A percentile compares a stretch with the other conserved stretches of the same genome.
phyloP scores from a whole-genome alignment of 2,113 vertebrate genomes.

The Polypterus bichir region DNA sequence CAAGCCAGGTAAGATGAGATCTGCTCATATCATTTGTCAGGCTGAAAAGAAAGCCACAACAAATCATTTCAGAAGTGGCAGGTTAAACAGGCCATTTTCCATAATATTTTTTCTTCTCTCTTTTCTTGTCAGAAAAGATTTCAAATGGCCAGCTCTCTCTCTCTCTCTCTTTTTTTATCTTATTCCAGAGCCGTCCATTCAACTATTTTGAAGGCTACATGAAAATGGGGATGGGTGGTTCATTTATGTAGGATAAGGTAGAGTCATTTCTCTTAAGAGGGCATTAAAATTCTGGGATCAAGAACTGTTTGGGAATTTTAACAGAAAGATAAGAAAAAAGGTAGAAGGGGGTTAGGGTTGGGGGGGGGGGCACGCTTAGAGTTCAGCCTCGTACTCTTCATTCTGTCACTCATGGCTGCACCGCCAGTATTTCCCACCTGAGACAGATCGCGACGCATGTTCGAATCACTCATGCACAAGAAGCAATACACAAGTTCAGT shows the following conservation, averaged over 20 bases:
- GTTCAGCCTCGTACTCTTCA: conserved; percentile 40
- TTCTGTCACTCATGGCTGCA: conserved; percentile 70
- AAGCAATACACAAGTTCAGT: conserved; percentile 88
- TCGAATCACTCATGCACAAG: conserved; percentile 79
- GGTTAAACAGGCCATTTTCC: no score
- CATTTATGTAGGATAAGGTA: conserved; percentile 30
- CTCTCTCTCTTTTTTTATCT: no score
- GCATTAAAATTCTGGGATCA: conserved; percentile 35
- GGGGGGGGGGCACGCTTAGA: conserved; percentile 45
- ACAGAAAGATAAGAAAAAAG: conserved; percentile 34
- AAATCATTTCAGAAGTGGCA: no score
- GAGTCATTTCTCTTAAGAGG: conserved; percentile 37
- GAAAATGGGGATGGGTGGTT: background rate
- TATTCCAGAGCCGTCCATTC: no score
- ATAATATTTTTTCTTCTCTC: no score
- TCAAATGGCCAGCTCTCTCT: no score
- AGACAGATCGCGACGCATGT: conserved; percentile 80
- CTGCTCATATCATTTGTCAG: no score
- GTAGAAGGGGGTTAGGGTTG: background rate
- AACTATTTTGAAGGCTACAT: no score
- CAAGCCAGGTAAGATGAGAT: no score
- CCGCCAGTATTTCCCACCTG: conserved; percentile 78
- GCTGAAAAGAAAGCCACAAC: no score
- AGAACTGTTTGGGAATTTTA: conserved; percentile 34
- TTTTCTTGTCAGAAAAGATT: no score